Conservation (phyloP, 1,140 invertebrate genomes). For the Leptinotarsa undecemlineata region DNA sequence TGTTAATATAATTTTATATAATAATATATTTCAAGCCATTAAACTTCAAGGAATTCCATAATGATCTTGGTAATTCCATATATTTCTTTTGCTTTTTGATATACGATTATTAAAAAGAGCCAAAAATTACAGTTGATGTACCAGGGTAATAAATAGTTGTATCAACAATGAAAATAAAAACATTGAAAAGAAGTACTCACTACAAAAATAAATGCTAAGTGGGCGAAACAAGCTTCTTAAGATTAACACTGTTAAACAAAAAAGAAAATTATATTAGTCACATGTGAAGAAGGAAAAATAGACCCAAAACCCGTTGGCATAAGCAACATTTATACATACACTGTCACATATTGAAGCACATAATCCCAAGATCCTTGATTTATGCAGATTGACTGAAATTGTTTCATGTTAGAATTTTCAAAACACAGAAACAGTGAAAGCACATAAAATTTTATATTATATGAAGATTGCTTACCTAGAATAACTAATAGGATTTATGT, state of each 20-base stretch:
- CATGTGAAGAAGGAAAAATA: background rate
- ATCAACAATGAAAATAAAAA: background rate
- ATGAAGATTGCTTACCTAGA: slow-evolving; percentile 41
- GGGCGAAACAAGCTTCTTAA: background rate
- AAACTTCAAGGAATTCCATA: too few species aligned
- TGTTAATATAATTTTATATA: too few species aligned
- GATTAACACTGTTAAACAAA: background rate
- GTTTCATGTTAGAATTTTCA: background rate
- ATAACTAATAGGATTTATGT: slow-evolving; percentile 42
- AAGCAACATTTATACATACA: slow-evolving; percentile 6
- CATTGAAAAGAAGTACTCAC: background rate
- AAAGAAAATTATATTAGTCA: slow-evolving; percentile 1
- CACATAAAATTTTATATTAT: too few species aligned
- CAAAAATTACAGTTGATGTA: background rate
- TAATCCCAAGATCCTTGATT: background rate
- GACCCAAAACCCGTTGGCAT: background rate
- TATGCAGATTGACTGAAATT: slow-evolving; percentile 8
- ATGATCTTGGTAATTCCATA: too few species aligned
- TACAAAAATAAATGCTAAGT: background rate
- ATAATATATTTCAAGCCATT: too few species aligned
- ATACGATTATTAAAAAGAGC: too few species aligned
- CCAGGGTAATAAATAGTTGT: background rate
- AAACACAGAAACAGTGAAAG: too few species aligned
- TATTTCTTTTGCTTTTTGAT: too few species aligned
- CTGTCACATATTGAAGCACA: slow-evolving; percentile 1